Evolutionary conservation across 2,888 invertebrate species (phyloP), one percentile per base, ranked within the genome.

Genomic region (Pterobdella sp.): DNA sequence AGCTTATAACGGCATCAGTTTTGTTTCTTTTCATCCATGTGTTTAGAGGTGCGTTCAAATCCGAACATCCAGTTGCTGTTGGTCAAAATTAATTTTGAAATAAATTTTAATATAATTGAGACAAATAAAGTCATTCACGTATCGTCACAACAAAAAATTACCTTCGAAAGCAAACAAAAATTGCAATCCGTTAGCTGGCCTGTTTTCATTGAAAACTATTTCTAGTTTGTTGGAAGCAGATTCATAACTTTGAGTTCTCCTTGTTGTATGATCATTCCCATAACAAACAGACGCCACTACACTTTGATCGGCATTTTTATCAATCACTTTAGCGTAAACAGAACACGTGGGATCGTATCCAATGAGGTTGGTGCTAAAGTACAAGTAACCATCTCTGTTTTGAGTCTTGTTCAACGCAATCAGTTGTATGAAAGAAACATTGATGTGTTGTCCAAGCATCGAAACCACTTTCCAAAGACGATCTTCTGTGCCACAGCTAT

Each of bases 371-470:
- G 60, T 18, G 60, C 60, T 56, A 26, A 56, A 56, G 60, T 56
- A 56, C 60, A 56, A 56, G n/a, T 4, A 56, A n/a, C 10, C 10
- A 4, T 3, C 4, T 26, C n/a, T 56, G 60, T 22, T n/a, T 22
- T 22, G 4, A 26, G 60, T 56, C n/a, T 56, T 56, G 60, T 56
- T 56, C 60, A 26, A 56, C 60, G 60, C 18, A 26, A 56, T 65
- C 26, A 71, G 36, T 37, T 71, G 71, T 14, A 71, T 29, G 35
- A 71, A 36, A n/a, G 34, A 63, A 34, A 63, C 26, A 35, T 71
- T 71, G 35, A 71, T 71, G 52, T 26, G 49, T 63, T 71, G 71
- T n/a, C 71, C 71, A n/a, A 34, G 36, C 56, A 71, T 42, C 26
- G 71, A 34, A 14, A 36, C 63, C 32, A 71, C 60, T 29, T 2